Base-by-base conservation (phyloP, 2,888 invertebrate genomes). In the Oxycera nigricornis region DNA sequence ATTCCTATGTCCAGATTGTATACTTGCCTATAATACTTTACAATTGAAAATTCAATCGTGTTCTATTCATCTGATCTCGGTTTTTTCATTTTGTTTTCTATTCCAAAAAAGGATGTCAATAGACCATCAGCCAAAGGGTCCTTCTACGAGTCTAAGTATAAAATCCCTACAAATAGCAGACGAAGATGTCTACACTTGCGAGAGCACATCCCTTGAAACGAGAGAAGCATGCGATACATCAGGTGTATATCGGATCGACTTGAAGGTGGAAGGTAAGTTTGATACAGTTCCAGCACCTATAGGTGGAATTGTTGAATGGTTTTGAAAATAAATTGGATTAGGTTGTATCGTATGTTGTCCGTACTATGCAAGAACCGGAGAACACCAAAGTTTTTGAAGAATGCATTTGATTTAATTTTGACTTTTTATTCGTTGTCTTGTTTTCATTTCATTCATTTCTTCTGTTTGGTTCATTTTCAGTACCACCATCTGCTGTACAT, bases 171-270 rank as follows among this genome's bases (percentile, higher is more conserved):
- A 89, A 82, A 87, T 91, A 76, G 88, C 89, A 78, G 93, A 93
- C 84, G 92, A 93, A 82, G 92, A 91, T 75, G 87, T 89, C 78
- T 93, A 93, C 86, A 91, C 91, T 82, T 94, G 94, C 85, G 93
- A 93, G 84, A 91, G 91, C 80, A 93, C 93, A 76, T 93, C 92
- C 85, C 85, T 91, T 80, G 91, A 91, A 83, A 92, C 92, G 76
- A 87, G 89, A 77, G 92, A 92, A 82, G 88, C 89, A 79, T 93
- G 93, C 86, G 90, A 91, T 82, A 91, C 83, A 79, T 83, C 84
- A 79, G 84, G 91, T 79, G 91, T 91, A 77, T 92, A 92, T 84
- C 91, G 91, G 83, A 90, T 92, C 82, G 90, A 90, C 81, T 88
- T 93, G 79, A 91, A 89, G 80, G 91, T 92, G 77, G 87, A 91